Evolutionary conservation across 2,797 vertebrate species (phyloP).

Genomic region (Myotis findleyi): DNA sequence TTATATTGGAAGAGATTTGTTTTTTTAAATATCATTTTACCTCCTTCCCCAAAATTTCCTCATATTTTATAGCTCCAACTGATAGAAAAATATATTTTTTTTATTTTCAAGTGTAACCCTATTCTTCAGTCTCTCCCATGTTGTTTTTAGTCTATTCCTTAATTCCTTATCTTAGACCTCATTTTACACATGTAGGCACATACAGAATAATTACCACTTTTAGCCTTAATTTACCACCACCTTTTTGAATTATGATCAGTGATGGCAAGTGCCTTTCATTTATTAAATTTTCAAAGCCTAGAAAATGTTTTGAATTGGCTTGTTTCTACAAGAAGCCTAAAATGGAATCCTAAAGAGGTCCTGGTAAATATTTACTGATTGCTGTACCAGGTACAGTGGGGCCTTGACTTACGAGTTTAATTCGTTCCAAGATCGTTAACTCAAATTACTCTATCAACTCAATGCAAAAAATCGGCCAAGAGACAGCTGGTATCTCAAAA

Average conservation of each 20-base stretch:
- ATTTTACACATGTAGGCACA: neutral
- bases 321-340: neutral
- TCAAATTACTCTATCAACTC: no score
- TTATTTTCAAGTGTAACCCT: neutral
- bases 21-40: neutral
- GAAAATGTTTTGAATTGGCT: slow-evolving; percentile 22
- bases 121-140: neutral
- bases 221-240: slow-evolving; percentile 6
- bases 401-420: no score
- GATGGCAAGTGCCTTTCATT: slow-evolving; percentile 48
- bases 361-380: neutral
- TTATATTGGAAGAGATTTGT: slow-evolving; percentile 3
- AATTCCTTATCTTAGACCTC: neutral
- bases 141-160: neutral
- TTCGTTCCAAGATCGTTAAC: no score
- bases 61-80: neutral
- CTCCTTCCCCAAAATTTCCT: neutral
- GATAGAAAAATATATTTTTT: neutral
- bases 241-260: slow-evolving; percentile 15
- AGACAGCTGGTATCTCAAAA: no score
- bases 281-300: slow-evolving; percentile 31
- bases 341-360: slow-evolving; percentile 16
- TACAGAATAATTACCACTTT: neutral
- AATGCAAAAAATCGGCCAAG: no score
- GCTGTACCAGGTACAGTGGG: no score